Base-by-base conservation (phyloP, 2,797 vertebrate species). In the Gallinago nigripennis region DNA sequence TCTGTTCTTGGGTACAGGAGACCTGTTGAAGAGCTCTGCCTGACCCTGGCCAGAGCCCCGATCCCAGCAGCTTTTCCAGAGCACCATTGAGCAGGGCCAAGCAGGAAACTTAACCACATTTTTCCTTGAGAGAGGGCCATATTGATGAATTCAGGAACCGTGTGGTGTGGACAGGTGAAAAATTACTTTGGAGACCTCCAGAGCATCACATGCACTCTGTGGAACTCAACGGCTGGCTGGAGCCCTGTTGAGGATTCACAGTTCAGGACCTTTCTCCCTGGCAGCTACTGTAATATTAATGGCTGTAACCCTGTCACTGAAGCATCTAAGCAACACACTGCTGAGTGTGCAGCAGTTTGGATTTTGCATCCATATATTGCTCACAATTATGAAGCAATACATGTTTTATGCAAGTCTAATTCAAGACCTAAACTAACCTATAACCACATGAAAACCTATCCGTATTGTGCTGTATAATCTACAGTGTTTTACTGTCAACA, bases 111-210 rank as follows among this genome's bases (percentile, higher is more conserved):
- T 8, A 28, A 37, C 72, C 16, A 3, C 33, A 4, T 25, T 48
- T 43, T 50, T 54, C 13, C 50, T 54, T 28, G 37, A 43, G 53
- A 82, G 16, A 30, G 53, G 33, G 8, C 12, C 53, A 24, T 48
- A 8, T 35, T 53, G 72, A 83, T 72, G 43, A 82, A 84, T 82
- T 86, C 41, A 68, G 20, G 28, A 31, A 19, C 7, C 0, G 16
- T 6, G 9, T n/a, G 35, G 7, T 16, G 30, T 33, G 73, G 65
- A 64, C 77, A 90, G 82, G 28, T 79, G 70, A 92, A 76, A 91
- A 95, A 95, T 91, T 8, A 24, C 58, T 86, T 46, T 48, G 35
- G 81, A 90, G 86, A 66, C 46, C 35, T 76, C 35, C 51, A 58
- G 80, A 75, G 57, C 77, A 73, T 12, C 58, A 1, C 53, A 17